phyloP scores from a whole-genome alignment of 2,113 vertebrate species.

The Ameiurus melas region DNA sequence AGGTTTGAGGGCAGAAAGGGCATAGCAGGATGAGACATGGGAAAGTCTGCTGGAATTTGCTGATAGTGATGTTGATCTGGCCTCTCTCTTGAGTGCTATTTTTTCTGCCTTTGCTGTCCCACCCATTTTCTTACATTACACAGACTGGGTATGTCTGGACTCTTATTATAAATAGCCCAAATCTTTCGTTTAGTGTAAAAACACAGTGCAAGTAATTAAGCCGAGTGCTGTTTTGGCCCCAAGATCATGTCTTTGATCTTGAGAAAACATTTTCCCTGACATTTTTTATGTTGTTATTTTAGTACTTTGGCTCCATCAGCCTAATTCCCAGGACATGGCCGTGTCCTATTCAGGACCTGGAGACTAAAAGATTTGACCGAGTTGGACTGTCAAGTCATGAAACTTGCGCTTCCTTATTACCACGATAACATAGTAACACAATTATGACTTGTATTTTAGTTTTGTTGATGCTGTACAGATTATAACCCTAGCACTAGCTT shows the following conservation, averaged over 20 bases:
- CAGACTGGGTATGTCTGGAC: constrained; percentile 40
- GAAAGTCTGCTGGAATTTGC: constrained; percentile 40
- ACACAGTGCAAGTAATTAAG: constrained; percentile 53
- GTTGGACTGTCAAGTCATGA: constrained; percentile 7
- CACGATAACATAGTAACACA: too few species aligned
- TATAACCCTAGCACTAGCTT: neutral
- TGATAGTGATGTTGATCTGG: constrained; percentile 29
- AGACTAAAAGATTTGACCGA: constrained; percentile 54
- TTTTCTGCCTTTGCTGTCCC: constrained; percentile 14
- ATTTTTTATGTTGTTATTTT: constrained; percentile 53
- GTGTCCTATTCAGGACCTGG: constrained; percentile 50
- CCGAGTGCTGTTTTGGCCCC: constrained; percentile 61
- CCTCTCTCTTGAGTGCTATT: constrained; percentile 39
- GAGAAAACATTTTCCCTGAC: constrained; percentile 57
- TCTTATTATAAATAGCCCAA: constrained; percentile 36
- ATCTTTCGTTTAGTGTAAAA: constrained; percentile 28
- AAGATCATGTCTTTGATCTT: constrained; percentile 62
- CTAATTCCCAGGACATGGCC: constrained; percentile 28
- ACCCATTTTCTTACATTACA: constrained; percentile 48
- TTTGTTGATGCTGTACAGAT: neutral
- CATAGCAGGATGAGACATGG: constrained; percentile 7
- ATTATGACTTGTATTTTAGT: constrained; percentile 1
- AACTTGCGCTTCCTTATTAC: constrained; percentile 17
- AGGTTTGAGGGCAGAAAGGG: neutral
- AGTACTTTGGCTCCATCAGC: constrained; percentile 25